Conservation (phyloP, 2,113 vertebrate genomes). For the Malurus melanocephalus region DNA sequence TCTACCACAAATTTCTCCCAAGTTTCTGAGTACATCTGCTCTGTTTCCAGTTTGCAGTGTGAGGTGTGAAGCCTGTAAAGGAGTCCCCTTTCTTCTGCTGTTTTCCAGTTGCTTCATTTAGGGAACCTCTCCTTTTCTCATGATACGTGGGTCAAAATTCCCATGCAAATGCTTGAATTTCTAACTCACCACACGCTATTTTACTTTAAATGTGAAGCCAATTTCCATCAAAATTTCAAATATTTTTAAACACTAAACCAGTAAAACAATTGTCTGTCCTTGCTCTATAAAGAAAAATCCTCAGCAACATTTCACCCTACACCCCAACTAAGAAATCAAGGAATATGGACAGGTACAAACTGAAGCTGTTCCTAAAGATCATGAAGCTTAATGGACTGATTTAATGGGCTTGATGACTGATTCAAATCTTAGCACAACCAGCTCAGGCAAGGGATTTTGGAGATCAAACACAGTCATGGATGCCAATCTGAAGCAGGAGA, state of each 20-base stretch:
- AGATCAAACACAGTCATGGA: neutral
- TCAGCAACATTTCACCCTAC: neutral
- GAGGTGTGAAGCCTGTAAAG: neutral
- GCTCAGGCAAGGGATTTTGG: neutral
- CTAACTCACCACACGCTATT: neutral
- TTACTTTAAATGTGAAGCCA: neutral
- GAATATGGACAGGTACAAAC: neutral
- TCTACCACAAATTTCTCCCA: neutral
- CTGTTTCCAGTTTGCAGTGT: neutral
- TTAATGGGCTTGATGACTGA: neutral
- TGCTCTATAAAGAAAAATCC: neutral
- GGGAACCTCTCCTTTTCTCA: neutral
- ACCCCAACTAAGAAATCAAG: neutral
- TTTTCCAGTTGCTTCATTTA: neutral
- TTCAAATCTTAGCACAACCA: neutral
- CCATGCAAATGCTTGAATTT: neutral
- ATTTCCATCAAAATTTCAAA: neutral
- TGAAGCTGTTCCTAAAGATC: neutral
- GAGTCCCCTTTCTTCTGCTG: neutral
- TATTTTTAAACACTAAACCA: neutral
- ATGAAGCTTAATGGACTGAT: neutral
- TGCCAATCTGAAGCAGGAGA: neutral
- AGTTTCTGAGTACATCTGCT: neutral
- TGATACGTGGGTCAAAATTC: neutral
- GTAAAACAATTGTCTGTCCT: neutral